Base-by-base conservation (phyloP, 2,888 invertebrate genomes). In the Syritta pipiens region DNA sequence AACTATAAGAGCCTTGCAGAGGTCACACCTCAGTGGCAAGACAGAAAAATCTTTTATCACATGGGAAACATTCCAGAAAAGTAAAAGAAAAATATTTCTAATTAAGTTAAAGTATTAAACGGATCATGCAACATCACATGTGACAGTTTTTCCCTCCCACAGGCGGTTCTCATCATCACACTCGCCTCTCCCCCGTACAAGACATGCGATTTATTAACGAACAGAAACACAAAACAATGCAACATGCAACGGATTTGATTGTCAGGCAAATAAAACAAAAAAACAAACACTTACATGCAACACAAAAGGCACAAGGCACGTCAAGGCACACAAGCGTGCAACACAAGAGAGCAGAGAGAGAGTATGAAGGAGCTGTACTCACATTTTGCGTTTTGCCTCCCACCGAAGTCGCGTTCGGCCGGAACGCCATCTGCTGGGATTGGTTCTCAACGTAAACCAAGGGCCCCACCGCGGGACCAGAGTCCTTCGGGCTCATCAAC, bases 231-330 rank as follows among this genome's bases (percentile, higher is more conserved):
- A 57, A 57, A 1, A n/a, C 5, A 26, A 14, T 12, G 17, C 7
- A 32, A 14, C 74, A 67, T 67, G 67, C 67, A 67, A 60, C 51
- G 24, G 7, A 46, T 3, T 4, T 9, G 24, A 51, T 12, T 26
- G 19, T 4, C 32, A 4, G 10, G 28, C 1, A 30, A 30, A 32
- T 1, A 10, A 9, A 26, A 24, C 14, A 4, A 4, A 0, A 24
- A 49, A 49, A 14, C 37, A 24, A 74, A 79, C 79, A 79, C 68
- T 62, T 74, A 68, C 79, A 79, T 79, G 79, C 79, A 79, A 79
- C 79, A 79, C 72, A 72, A 59, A 68, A 55, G 48, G 60, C 53
- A 65, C 59, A 71, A 48, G 24, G 44, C 60, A 51, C 44, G 40
- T 37, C 3, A 9, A 17, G 7, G 7, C 37, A 7, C 9, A 14